Evolutionary conservation across 2,797 vertebrate genomes (phyloP), one percentile per base, ranked within the genome.

Genomic region (Molothrus aeneus): DNA sequence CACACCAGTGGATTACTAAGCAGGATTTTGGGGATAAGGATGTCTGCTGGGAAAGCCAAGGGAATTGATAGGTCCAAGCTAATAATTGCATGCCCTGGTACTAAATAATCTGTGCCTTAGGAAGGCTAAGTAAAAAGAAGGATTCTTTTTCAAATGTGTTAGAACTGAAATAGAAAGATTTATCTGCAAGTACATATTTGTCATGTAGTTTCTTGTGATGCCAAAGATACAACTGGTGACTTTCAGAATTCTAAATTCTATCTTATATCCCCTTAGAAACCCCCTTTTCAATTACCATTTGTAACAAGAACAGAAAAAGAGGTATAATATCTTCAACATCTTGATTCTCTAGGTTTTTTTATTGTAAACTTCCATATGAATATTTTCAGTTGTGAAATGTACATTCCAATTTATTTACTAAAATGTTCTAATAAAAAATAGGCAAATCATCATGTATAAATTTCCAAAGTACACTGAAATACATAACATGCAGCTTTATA

Each of bases 401-500:
- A 54, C 1, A 3, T 8, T 5, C 2, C 2, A 32, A 40, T 32
- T 28, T 50, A 63, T 79, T 86, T n/a, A 11, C 1, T 88, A 43
- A 86, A 77, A 42, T 19, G 0, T 45, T 48, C 13, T 43, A 28
- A 65, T n/a, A 36, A 80, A 80, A 68, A 4, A 11, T 7, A 31
- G 4, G 7, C 11, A 69, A 38, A 7, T 57, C 13, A 47, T 50
- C 2, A n/a, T 3, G 10, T 24, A 24, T 54, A 66, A 26, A 22
- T 84, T 79, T 13, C 14, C 45, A 47, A 80, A 36, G 4, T 32
- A 59, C 4, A 3, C 36, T 18, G 15, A 61, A 81, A 74, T 60
- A 34, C 1, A 3, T 24, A 48, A 1, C 4, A 15, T 21, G 2
- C 2, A 80, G 7, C 1, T 72, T 61, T 59, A 26, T 51, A 5